phyloP scores from a whole-genome alignment of 2,888 invertebrate genomes.

The Orthosia gothica region DNA sequence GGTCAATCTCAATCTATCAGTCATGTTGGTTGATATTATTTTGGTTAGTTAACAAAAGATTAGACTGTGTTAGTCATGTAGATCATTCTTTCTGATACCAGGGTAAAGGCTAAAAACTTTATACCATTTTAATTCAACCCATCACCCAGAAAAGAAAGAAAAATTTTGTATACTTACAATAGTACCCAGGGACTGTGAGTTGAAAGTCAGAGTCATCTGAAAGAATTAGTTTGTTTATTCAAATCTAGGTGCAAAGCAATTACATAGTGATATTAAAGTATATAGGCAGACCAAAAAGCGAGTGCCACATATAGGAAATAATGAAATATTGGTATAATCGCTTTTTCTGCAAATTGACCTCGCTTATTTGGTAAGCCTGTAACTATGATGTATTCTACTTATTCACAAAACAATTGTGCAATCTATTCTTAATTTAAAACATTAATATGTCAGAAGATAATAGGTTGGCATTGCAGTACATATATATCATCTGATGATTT shows the following conservation, averaged over 20 bases:
- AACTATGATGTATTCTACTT: slow-evolving; percentile 29
- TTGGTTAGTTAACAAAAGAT: not conserved
- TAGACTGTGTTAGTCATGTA: not conserved
- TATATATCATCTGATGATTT: not conserved
- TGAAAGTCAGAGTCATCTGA: slow-evolving; percentile 88
- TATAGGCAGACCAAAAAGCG: slow-evolving; percentile 20
- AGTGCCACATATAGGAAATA: not conserved
- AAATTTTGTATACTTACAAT: slow-evolving; percentile 82
- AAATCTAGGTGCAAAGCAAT: slow-evolving; percentile 75
- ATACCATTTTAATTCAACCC: slow-evolving; percentile 23
- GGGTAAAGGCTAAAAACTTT: not conserved
- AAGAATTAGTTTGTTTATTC: slow-evolving; percentile 82
- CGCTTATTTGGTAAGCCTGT: slow-evolving; percentile 21
- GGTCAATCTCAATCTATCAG: no score
- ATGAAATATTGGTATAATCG: not conserved
- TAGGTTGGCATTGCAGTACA: not conserved
- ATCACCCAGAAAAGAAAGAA: slow-evolving; percentile 35
- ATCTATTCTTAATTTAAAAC: not conserved
- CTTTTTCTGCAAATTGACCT: not conserved
- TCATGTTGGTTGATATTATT: not conserved
- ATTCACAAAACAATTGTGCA: slow-evolving; percentile 30
- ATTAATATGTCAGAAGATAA: not conserved
- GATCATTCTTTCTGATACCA: not conserved
- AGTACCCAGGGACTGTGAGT: slow-evolving; percentile 82
- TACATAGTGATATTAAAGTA: slow-evolving; percentile 57